Percentiles rank a stretch among this genome's conserved stretches.
Evolutionary conservation across 2,113 vertebrate species (phyloP).

Genomic region (Eulemur macaco): DNA sequence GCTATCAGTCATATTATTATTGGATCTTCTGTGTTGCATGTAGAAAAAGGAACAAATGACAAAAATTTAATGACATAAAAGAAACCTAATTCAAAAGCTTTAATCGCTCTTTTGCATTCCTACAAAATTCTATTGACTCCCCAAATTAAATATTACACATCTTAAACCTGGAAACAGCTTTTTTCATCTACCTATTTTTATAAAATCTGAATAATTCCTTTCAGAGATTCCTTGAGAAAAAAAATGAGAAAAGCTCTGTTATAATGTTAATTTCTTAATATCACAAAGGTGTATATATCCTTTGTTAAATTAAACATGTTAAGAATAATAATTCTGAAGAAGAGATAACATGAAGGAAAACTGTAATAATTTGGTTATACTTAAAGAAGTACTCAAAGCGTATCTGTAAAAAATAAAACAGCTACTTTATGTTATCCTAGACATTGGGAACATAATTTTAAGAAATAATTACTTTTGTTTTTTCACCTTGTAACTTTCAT

Average conservation of each 20-base stretch:
- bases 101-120: not conserved
- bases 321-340: not conserved
- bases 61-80: not conserved
- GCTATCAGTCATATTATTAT: not conserved
- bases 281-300: not conserved
- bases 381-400: slow-evolving; percentile 48
- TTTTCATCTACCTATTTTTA: not conserved
- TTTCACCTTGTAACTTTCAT: slow-evolving; percentile 67
- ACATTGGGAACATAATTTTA: slow-evolving; percentile 34
- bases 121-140: not conserved
- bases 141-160: not conserved
- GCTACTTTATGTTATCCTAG: not conserved
- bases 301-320: not conserved
- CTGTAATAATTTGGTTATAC: slow-evolving; percentile 49
- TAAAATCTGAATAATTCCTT: not conserved
- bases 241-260: not conserved
- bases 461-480: slow-evolving; percentile 73
- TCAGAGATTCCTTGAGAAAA: not conserved
- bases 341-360: not conserved
- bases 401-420: slow-evolving; percentile 68
- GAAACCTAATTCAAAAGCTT: not conserved
- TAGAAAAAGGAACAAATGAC: not conserved
- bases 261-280: not conserved
- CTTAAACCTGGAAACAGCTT: not conserved
- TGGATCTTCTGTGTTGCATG: not conserved